Percentiles rank a stretch among this genome's conserved stretches.
Evolutionary conservation across 2,888 invertebrate species (phyloP).

Genomic region (Agapetus fuscipes): DNA sequence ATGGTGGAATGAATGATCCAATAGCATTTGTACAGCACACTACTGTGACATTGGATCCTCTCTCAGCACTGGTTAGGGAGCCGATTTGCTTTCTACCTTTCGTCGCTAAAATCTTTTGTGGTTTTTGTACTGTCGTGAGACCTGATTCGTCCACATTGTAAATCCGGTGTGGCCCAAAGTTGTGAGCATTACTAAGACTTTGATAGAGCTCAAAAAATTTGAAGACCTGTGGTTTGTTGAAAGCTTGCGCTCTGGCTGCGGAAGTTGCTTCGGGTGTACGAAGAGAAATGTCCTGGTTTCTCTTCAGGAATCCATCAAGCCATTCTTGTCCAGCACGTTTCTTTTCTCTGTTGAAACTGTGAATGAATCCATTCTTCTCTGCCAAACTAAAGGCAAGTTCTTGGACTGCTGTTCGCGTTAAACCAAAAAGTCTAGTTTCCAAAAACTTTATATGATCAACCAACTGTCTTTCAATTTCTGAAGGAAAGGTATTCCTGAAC

Average conservation of each 20-base stretch:
- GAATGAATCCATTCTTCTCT: not conserved
- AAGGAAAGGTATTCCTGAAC: no score
- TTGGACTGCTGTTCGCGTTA: slow-evolving; percentile 14
- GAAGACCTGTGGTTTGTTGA: slow-evolving; percentile 17
- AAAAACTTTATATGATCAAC: slow-evolving; percentile 18
- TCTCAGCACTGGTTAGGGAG: slow-evolving; percentile 28
- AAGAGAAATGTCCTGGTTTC: slow-evolving; percentile 11
- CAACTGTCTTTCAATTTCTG: slow-evolving; percentile 8
- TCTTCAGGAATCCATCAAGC: slow-evolving; percentile 15
- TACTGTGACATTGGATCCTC: slow-evolving; percentile 28
- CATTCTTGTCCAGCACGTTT: slow-evolving; percentile 22
- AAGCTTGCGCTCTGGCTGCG: slow-evolving; percentile 15
- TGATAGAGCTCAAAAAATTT: slow-evolving; percentile 17
- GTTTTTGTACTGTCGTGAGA: slow-evolving; percentile 30
- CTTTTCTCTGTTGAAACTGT: slow-evolving; percentile 8
- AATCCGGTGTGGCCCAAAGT: slow-evolving; percentile 24
- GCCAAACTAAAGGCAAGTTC: slow-evolving; percentile 12
- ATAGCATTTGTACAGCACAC: slow-evolving; percentile 26
- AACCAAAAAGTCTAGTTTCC: slow-evolving; percentile 17
- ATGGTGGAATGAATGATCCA: slow-evolving; percentile 27
- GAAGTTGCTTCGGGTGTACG: slow-evolving; percentile 19
- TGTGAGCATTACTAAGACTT: not conserved
- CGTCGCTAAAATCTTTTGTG: slow-evolving; percentile 27
- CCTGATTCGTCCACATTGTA: slow-evolving; percentile 32
- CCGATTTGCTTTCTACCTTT: slow-evolving; percentile 32